Conservation (phyloP, 1,140 invertebrate genomes). For the Eumaeus atala region DNA sequence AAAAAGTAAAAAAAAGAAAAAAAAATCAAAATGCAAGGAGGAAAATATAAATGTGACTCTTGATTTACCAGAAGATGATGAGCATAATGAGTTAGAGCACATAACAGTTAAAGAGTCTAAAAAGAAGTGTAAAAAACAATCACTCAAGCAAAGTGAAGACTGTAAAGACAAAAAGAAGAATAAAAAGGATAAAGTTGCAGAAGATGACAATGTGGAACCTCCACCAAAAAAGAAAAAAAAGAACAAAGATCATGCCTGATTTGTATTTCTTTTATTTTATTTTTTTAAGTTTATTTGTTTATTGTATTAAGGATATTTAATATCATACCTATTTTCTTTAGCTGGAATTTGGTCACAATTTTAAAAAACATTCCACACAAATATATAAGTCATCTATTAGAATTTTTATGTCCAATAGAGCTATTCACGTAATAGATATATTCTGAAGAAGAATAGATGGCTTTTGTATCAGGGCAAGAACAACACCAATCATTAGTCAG, state of each 20-base stretch:
- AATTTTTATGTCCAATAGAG: too few species aligned
- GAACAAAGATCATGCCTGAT: not conserved
- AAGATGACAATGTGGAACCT: slow-evolving; percentile 17
- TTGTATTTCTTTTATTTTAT: not conserved
- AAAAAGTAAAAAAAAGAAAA: slow-evolving; percentile 28
- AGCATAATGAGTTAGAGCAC: slow-evolving; percentile 29
- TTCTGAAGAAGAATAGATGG: too few species aligned
- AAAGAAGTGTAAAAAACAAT: slow-evolving; percentile 30
- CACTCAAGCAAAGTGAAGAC: slow-evolving; percentile 13
- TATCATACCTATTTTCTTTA: too few species aligned
- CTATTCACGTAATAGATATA: too few species aligned
- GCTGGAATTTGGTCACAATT: too few species aligned
- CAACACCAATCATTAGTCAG: too few species aligned
- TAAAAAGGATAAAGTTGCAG: slow-evolving; percentile 45
- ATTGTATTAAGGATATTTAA: too few species aligned
- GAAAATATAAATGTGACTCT: not conserved
- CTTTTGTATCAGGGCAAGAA: too few species aligned
- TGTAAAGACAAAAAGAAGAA: slow-evolving; percentile 43
- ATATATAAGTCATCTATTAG: too few species aligned
- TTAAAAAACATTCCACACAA: too few species aligned
- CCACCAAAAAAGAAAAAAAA: slow-evolving; percentile 5
- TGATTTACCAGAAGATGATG: slow-evolving; percentile 21
- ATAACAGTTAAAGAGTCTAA: slow-evolving; percentile 56
- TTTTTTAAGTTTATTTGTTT: not conserved
- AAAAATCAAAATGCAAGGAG: slow-evolving; percentile 28